Percentiles rank a stretch among this genome's conserved stretches.
These are phyloP conservation scores for Empidonax alnorum DNA, from an alignment of 2,113 vertebrate species.

Conservation along the genomic window DNA sequence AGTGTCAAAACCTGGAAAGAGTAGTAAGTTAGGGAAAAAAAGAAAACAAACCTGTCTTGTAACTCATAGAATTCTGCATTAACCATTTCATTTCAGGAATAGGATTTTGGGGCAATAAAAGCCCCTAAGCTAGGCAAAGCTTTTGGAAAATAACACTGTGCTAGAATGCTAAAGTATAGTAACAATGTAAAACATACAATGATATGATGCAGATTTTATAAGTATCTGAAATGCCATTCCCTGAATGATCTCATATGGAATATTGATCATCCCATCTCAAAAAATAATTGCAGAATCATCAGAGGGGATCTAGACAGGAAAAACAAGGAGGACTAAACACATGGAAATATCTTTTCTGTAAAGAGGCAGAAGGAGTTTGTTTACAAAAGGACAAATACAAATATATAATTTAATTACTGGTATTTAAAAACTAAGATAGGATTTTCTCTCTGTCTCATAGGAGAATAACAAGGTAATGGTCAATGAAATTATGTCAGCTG, in stretches of 20 bases:
- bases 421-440: conserved; percentile 37
- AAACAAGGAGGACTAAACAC: not conserved
- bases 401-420: conserved; percentile 27
- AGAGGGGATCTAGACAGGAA: not conserved
- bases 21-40: not conserved
- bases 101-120: not conserved
- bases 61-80: not conserved
- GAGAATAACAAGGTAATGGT: conserved; percentile 56
- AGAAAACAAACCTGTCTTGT: not conserved
- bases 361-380: not conserved
- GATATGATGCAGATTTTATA: not conserved
- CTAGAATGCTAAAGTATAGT: not conserved
- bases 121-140: not conserved
- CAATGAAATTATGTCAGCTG: conserved; percentile 55
- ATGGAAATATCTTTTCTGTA: not conserved
- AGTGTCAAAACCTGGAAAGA: not conserved
- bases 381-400: not conserved
- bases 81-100: not conserved
- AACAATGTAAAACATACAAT: not conserved
- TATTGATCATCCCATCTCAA: not conserved
- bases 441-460: conserved; percentile 34
- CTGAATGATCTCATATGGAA: not conserved
- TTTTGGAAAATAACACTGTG: not conserved
- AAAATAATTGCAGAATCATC: not conserved
- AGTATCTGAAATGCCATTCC: not conserved